phyloP scores from a whole-genome alignment of 2,888 invertebrate species.

The Tenthredo notha region DNA sequence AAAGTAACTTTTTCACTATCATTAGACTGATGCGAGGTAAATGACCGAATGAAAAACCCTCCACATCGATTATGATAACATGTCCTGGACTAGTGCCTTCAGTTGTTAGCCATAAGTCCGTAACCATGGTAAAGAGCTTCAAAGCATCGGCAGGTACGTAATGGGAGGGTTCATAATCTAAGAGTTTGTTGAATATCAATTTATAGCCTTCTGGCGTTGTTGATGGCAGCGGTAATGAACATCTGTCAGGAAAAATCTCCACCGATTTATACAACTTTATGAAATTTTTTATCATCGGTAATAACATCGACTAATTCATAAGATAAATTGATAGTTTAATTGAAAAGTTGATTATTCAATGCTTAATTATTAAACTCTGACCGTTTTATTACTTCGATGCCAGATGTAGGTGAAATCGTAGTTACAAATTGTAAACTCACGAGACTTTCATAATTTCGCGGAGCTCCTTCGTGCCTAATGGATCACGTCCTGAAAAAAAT shows the following conservation, averaged over 20 bases:
- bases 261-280: background rate
- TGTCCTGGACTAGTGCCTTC: constrained; percentile 83
- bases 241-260: constrained; percentile 70
- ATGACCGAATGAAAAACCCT: constrained; percentile 83
- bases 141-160: constrained; percentile 81
- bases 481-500: constrained; percentile 82
- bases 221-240: constrained; percentile 78
- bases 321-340: no score
- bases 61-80: constrained; percentile 84
- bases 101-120: constrained; percentile 81
- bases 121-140: constrained; percentile 81
- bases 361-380: background rate
- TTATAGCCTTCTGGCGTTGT: constrained; percentile 81
- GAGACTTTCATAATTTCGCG: constrained; percentile 78
- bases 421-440: constrained; percentile 78
- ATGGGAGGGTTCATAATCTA: constrained; percentile 82
- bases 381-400: background rate
- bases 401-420: background rate
- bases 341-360: background rate
- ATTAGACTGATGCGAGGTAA: constrained; percentile 83
- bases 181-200: constrained; percentile 80
- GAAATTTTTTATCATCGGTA: no score
- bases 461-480: constrained; percentile 78
- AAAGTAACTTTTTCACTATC: constrained; percentile 85
- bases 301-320: no score